These are phyloP conservation scores for fruit fly (Drosophila melanogaster) DNA, from an alignment of 1,140 invertebrate species.

Conservation along the genomic window Release_6_plus_ISO1_MT NT_037436.4:19448501-19449000, in stretches of 20 bases:
- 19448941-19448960: background rate
- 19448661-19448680: conserved; percentile 2
- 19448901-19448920: conserved; percentile 8
- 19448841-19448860: background rate
- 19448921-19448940: background rate
- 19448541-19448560: conserved; percentile 1
- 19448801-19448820: conserved; percentile 1
- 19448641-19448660: background rate
- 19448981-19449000: background rate
- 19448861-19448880: background rate
- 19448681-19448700: conserved; percentile 3
- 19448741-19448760: background rate
- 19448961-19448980: background rate
- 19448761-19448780: conserved; percentile 4
- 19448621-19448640: background rate
- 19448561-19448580: conserved; percentile 4
- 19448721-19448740: background rate
- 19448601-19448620: background rate
- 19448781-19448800: conserved; percentile 4
- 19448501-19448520: background rate
- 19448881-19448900: conserved; percentile 2
- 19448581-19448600: background rate
- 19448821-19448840: conserved; percentile 1
- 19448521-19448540: background rate
- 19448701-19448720: conserved; percentile 1